These are phyloP conservation scores for Pristionchus fissidentatus DNA, from an alignment of 2,888 invertebrate species.

Conservation along the genomic window DNA sequence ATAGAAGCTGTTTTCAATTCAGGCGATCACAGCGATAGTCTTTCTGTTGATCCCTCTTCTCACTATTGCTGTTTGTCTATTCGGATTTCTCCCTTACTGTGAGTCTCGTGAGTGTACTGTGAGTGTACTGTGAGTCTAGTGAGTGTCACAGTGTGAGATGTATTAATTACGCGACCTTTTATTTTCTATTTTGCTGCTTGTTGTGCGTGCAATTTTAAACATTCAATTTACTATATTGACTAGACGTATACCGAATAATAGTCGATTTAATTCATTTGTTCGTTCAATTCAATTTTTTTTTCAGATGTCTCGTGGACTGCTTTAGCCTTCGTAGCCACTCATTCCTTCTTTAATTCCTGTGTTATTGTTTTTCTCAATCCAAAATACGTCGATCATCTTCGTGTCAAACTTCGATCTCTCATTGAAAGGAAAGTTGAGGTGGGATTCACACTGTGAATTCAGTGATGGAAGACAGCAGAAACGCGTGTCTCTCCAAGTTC, in stretches of 20 bases:
- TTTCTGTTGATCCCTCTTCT: slow-evolving; percentile 16
- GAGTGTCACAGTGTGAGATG: too few relatives aligned
- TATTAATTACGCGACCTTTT: too few relatives aligned
- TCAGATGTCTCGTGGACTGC: slow-evolving; percentile 28
- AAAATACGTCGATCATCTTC: slow-evolving; percentile 26
- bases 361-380: slow-evolving; percentile 40
- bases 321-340: background rate
- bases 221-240: too few relatives aligned
- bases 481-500: slow-evolving; percentile 24
- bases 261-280: background rate
- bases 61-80: background rate
- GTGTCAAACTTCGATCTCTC: slow-evolving; percentile 1
- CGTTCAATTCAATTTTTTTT: background rate
- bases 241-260: too few relatives aligned
- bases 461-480: slow-evolving; percentile 13
- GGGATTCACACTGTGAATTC: background rate
- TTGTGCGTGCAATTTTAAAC: too few relatives aligned
- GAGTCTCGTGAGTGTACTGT: too few relatives aligned
- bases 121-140: too few relatives aligned
- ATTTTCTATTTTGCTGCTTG: too few relatives aligned
- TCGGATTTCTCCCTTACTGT: slow-evolving; percentile 25
- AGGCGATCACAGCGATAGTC: background rate
- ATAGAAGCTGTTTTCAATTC: background rate
- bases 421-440: background rate
- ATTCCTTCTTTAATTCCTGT: slow-evolving; percentile 42